Evolutionary conservation across 2,113 vertebrate species (phyloP).

Genomic region (Embiotoca jacksoni): DNA sequence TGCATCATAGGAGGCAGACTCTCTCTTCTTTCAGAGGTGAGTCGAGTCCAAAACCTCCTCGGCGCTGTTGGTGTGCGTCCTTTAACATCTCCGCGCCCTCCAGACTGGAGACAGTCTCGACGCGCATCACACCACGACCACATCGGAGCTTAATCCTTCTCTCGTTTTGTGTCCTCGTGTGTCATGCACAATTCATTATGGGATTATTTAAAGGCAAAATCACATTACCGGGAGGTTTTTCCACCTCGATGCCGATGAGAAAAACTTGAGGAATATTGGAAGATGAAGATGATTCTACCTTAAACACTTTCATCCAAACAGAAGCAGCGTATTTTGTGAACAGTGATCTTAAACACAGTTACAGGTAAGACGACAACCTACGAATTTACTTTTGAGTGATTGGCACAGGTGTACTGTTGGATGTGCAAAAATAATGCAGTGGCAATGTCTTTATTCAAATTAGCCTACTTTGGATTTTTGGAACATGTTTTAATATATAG

Average conservation of each 20-base stretch:
- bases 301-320: neutral
- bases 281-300: neutral
- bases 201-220: slow-evolving; percentile 12
- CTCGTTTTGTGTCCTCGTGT: neutral
- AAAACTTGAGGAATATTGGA: slow-evolving; percentile 35
- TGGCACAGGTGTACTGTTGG: neutral
- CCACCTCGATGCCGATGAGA: slow-evolving; percentile 8
- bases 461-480: too few relatives aligned
- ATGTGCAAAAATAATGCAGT: neutral
- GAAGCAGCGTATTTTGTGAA: slow-evolving; percentile 18
- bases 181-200: neutral
- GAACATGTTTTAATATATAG: too few relatives aligned
- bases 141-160: neutral
- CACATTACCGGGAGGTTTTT: neutral
- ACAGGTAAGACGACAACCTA: slow-evolving; percentile 52
- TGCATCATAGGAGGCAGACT: neutral
- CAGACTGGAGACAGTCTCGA: slow-evolving; percentile 23
- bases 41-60: slow-evolving; percentile 39
- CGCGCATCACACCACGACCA: slow-evolving; percentile 37
- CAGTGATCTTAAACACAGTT: neutral
- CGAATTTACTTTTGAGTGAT: neutral
- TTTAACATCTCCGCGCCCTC: slow-evolving; percentile 41
- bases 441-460: too few relatives aligned
- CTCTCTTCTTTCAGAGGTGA: slow-evolving; percentile 42
- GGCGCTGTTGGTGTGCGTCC: slow-evolving; percentile 12